A percentile compares a stretch with the other conserved stretches of the same genome.
These are phyloP conservation scores for Xiphorhynchus elegans DNA, from an alignment of 2,113 vertebrate genomes.

Conservation along the genomic window DNA sequence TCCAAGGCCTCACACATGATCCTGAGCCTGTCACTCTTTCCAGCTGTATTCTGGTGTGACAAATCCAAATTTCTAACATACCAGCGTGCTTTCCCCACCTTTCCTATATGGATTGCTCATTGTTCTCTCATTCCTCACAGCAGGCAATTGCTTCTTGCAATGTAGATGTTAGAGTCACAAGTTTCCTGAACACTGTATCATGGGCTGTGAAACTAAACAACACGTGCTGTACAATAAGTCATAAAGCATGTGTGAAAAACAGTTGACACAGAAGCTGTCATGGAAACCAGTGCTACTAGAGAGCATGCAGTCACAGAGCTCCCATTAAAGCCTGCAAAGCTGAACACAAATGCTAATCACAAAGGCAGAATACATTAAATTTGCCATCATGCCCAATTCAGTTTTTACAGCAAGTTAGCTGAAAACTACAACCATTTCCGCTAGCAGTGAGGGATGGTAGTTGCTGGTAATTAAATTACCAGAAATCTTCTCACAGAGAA, in stretches of 20 bases:
- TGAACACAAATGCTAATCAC: slow-evolving; percentile 27
- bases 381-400: slow-evolving; percentile 16
- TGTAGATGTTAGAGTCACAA: not conserved
- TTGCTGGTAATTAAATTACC: slow-evolving; percentile 43
- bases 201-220: not conserved
- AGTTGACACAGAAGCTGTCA: slow-evolving; percentile 41
- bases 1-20: not conserved
- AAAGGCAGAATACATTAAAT: slow-evolving; percentile 48
- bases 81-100: not conserved
- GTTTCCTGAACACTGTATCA: slow-evolving; percentile 43
- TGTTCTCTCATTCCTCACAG: slow-evolving; percentile 1
- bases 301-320: not conserved
- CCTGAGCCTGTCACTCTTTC: not conserved
- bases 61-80: slow-evolving; percentile 39
- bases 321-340: slow-evolving; percentile 44
- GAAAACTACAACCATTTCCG: slow-evolving; percentile 24
- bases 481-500: slow-evolving; percentile 14
- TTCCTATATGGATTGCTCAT: not conserved
- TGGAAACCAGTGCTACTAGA: slow-evolving; percentile 53
- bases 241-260: slow-evolving; percentile 54
- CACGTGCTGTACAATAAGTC: slow-evolving; percentile 22
- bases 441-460: not conserved
- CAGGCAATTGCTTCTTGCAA: not conserved
- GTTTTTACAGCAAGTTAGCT: slow-evolving; percentile 35
- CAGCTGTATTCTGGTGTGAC: slow-evolving; percentile 30